Base-by-base conservation (phyloP, 2,888 invertebrate species). In the Noctuana brunneofusca region DNA sequence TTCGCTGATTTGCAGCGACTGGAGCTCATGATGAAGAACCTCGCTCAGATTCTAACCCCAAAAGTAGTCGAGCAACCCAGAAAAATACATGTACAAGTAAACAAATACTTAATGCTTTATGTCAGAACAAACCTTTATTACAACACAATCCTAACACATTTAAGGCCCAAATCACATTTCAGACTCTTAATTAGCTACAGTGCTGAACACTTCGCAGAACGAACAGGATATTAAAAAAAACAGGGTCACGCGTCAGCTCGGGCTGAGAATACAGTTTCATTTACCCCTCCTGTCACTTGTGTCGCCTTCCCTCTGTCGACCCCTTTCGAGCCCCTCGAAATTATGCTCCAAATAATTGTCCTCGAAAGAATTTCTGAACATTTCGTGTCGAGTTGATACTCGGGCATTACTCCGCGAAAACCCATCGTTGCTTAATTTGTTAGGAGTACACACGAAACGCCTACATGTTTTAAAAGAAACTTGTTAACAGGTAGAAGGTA, bases 271-370 rank as follows among this genome's bases (percentile, higher is more conserved):
- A 57, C 48, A 48, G 35, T 48, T 48, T 57, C 48, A 48, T 57
- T 55, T 62, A 53, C 14, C 46, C 32, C 48, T 41, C 55, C 55
- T 62, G 55, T 62, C 62, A 49, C 62, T 55, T 55, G 55, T 49
- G 49, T 24, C 54, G 54, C 60, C 18, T 41, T 18, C 27, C 49
- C 55, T 49, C 48, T 49, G 62, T 55, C 55, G 55, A 62, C 62
- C 62, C 49, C 62, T 62, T 62, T 62, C 24, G 35, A 48, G 60
- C 49, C 54, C 22, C 62, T 62, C 41, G 62, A 62, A 62, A 62
- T 62, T 62, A 62, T 62, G 55, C 62, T 49, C 62, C 62, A 55
- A 62, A 62, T 62, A 62, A 62, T 62, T 55, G 62, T 62, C 38
- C 55, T 49, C 55, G 49, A 62, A 62, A 62, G 62, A 62, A 62